Evolutionary conservation across 2,113 vertebrate genomes (phyloP).

Genomic region (Cephalopterus ornatus): DNA sequence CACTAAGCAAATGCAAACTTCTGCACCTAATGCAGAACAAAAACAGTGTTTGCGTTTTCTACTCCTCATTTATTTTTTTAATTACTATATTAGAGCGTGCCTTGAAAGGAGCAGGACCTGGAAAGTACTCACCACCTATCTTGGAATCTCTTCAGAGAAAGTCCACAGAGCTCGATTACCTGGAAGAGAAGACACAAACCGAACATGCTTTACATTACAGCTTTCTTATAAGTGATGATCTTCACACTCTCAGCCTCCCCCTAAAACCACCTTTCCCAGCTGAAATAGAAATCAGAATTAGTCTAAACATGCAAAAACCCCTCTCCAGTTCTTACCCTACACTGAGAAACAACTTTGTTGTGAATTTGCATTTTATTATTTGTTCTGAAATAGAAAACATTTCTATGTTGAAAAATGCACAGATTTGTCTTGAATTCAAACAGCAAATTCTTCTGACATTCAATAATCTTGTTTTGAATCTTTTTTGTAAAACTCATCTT

Average conservation of each 20-base stretch:
- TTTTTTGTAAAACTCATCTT: not conserved
- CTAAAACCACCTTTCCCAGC: not conserved
- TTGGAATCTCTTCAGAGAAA: conserved; percentile 46
- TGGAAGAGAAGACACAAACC: conserved; percentile 31
- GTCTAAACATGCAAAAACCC: not conserved
- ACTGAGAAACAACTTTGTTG: not conserved
- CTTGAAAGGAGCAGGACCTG: not conserved
- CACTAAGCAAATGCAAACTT: not conserved
- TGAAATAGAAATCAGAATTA: not conserved
- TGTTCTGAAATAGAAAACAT: not conserved
- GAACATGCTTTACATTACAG: not conserved
- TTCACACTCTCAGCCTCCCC: not conserved
- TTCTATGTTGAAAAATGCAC: not conserved
- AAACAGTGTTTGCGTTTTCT: not conserved
- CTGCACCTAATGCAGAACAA: not conserved
- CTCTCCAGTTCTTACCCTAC: not conserved
- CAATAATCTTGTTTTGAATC: not conserved
- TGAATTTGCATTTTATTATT: not conserved
- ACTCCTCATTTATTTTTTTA: not conserved
- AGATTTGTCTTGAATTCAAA: not conserved
- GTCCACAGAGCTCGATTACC: not conserved
- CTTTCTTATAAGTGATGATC: not conserved
- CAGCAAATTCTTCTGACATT: not conserved
- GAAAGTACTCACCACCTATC: conserved; percentile 54
- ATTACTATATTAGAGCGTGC: not conserved